Percentiles rank a stretch among this genome's conserved stretches.
Conservation (phyloP, 2,113 vertebrate species). For the Zingel zingel region DNA sequence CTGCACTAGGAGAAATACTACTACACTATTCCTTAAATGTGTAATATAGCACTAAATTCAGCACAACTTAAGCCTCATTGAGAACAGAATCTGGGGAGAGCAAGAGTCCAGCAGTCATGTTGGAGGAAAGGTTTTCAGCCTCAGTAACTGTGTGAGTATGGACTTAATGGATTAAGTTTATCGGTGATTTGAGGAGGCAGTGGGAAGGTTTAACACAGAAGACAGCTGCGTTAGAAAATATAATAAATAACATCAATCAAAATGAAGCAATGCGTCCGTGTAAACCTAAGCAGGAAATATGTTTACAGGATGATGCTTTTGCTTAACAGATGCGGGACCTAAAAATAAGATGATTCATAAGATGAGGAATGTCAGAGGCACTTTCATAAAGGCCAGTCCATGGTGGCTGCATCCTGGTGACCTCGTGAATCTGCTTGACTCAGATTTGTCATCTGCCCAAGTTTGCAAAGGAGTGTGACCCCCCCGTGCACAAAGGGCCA, state of each 20-base stretch:
- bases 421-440: no score
- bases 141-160: not conserved
- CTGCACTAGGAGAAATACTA: not conserved
- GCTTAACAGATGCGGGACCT: not conserved
- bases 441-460: no score
- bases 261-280: not conserved
- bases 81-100: not conserved
- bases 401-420: not conserved
- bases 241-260: not conserved
- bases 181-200: not conserved
- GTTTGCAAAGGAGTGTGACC: no score
- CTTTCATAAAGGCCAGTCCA: not conserved
- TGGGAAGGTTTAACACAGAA: not conserved
- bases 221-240: not conserved
- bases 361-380: not conserved
- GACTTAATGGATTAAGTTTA: constrained; percentile 4
- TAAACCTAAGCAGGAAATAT: not conserved
- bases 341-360: not conserved
- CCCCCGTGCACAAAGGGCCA: no score
- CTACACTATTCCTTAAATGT: not conserved
- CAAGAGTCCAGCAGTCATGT: not conserved
- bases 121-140: not conserved
- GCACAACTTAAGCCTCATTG: not conserved
- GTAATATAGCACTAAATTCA: not conserved
- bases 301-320: not conserved